Percentiles rank a stretch among this genome's conserved stretches.
phyloP scores from a whole-genome alignment of 2,888 invertebrate species.

The Xanthostigma xanthostigma region DNA sequence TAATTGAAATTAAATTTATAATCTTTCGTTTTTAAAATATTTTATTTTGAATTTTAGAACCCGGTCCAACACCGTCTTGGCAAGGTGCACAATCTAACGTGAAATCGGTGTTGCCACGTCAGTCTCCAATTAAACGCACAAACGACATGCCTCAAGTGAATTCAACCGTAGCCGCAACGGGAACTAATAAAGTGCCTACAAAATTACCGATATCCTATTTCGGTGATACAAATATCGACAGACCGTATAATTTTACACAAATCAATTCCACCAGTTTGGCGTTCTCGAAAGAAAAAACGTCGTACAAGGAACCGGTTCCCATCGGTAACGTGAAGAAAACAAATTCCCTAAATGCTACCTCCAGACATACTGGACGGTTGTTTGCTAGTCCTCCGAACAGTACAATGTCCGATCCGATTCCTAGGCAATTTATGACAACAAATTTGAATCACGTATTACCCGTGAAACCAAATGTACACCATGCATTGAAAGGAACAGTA shows the following conservation, averaged over 20 bases:
- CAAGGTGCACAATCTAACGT: slow-evolving; percentile 16
- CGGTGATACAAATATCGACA: neutral
- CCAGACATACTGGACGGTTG: too few species aligned
- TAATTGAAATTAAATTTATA: too few species aligned
- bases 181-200: slow-evolving; percentile 16
- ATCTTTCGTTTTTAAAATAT: neutral
- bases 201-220: neutral
- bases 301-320: neutral
- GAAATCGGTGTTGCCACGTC: neutral
- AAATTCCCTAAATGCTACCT: too few species aligned
- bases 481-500: too few species aligned
- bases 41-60: slow-evolving; percentile 25
- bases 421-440: too few species aligned
- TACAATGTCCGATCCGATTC: too few species aligned
- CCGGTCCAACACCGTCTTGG: slow-evolving; percentile 32
- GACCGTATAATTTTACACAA: neutral
- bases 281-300: neutral
- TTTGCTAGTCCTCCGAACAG: too few species aligned
- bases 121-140: slow-evolving; percentile 23
- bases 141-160: slow-evolving; percentile 34
- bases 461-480: too few species aligned
- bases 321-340: too few species aligned
- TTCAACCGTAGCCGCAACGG: slow-evolving; percentile 19
- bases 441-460: too few species aligned
- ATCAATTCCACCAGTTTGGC: neutral